A percentile compares a stretch with the other conserved stretches of the same genome.
Evolutionary conservation across 1,140 invertebrate genomes (phyloP).

Genomic region (Aethina tumida): DNA sequence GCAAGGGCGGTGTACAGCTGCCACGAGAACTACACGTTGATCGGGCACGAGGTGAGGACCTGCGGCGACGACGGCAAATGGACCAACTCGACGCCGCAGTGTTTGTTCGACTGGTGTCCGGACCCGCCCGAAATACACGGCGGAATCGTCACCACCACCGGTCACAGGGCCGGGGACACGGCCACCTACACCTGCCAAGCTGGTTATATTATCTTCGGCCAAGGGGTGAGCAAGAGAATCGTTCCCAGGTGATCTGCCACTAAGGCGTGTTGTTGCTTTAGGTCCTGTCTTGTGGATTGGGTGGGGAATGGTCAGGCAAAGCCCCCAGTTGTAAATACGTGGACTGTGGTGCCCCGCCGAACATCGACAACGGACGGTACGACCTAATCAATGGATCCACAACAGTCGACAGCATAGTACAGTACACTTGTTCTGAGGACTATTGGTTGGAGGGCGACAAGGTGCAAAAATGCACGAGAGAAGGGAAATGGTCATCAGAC

Average conservation of each 20-base stretch:
- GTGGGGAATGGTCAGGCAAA: constrained; percentile 71
- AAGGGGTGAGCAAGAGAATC: constrained; percentile 47
- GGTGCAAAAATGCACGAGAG: constrained; percentile 59
- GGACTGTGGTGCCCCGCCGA: constrained; percentile 74
- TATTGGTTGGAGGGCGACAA: constrained; percentile 71
- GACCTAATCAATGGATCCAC: constrained; percentile 67
- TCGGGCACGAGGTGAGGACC: constrained; percentile 59
- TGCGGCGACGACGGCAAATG: constrained; percentile 73
- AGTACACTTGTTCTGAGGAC: constrained; percentile 71
- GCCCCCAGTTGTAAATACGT: constrained; percentile 74
- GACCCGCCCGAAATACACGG: constrained; percentile 65
- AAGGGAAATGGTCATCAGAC: constrained; percentile 78
- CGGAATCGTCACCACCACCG: constrained; percentile 55
- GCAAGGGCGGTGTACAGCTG: constrained; percentile 67
- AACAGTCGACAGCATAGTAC: constrained; percentile 61
- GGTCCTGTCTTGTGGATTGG: constrained; percentile 69
- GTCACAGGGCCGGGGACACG: constrained; percentile 63
- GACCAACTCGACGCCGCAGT: constrained; percentile 68
- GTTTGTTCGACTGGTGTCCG: constrained; percentile 78
- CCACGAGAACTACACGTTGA: constrained; percentile 73
- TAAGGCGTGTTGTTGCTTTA: constrained; percentile 30
- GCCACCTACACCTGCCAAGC: constrained; percentile 71
- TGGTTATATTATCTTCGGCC: constrained; percentile 77
- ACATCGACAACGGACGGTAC: constrained; percentile 64
- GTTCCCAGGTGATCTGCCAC: neutral